Base-by-base conservation (phyloP, 2,888 invertebrate species). In the Tortricodes alternella region DNA sequence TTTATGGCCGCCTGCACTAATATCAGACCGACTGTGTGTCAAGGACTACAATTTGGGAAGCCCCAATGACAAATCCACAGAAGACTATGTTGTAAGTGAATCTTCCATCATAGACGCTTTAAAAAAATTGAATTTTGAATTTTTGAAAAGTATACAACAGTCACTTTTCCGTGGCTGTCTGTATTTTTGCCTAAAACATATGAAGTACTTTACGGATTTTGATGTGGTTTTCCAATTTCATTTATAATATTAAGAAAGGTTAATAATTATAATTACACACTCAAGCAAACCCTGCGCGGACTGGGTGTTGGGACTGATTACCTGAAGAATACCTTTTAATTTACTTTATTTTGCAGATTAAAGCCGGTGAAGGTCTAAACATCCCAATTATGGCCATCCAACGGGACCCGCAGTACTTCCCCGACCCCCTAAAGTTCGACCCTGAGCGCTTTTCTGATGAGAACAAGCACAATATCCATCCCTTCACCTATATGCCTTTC, bases 391-490 rank as follows among this genome's bases (percentile, higher is more conserved):
- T 70, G 49, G 78, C 79, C 0, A 61, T 91, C 6, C 92, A 92
- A 59, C 79, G 75, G 9, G 89, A 92, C 64, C 80, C 88, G 0
- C 70, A 83, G 39, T 86, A 83, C 67, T 92, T 76, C 66, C 83
- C 89, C 0, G 79, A 92, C 35, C 92, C 92, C 0, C 63, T 68
- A 0, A 87, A 86, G 69, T 92, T 92, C 58, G 89, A 92, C 63
- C 92, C 92, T 11, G 80, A 91, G 60, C 69, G 92, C 21, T 93
- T 92, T 62, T 92, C 76, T n/a, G 88, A 91, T 0, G 91, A 92
- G 59, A 92, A 92, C 62, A 91, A 88, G 62, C 70, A 76, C 0
- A 83, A 82, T 0, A 67, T 75, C 16, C 38, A 67, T 7, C 57
- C 64, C 0, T 61, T 59, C 4, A 57, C 68, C 4, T 92, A 88